Evolutionary conservation across 2,888 invertebrate genomes (phyloP).

Genomic region (Tetanocera ferruginea): DNA sequence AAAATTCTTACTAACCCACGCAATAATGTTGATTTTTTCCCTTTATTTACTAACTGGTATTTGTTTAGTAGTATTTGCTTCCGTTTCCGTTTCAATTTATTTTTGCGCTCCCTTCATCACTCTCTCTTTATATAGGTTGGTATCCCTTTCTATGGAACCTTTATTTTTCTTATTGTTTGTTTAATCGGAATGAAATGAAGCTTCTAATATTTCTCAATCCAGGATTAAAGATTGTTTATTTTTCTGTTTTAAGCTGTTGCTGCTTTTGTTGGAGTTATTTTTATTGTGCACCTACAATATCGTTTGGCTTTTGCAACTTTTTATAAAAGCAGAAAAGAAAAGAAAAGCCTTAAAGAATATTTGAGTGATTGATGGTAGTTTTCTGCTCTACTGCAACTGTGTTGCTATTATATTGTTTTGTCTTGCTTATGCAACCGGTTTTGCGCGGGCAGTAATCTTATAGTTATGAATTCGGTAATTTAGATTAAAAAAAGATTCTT

Average conservation of each 20-base stretch:
- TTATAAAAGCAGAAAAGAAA: too few relatives aligned
- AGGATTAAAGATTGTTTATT: conserved; percentile 33
- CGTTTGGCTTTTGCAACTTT: too few relatives aligned
- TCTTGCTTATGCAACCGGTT: too few relatives aligned
- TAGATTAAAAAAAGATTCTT: too few relatives aligned
- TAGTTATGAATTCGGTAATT: too few relatives aligned
- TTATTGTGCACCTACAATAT: not conserved
- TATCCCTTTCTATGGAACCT: not conserved
- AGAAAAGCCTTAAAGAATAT: too few relatives aligned
- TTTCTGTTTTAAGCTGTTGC: conserved; percentile 7
- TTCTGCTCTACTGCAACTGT: too few relatives aligned
- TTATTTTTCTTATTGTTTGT: not conserved
- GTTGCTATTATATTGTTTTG: too few relatives aligned
- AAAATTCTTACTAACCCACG: not conserved
- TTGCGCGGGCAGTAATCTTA: too few relatives aligned
- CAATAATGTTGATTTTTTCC: conserved; percentile 16
- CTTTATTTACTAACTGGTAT: not conserved
- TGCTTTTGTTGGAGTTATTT: not conserved
- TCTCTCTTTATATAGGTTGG: not conserved
- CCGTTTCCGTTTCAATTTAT: conserved; percentile 23
- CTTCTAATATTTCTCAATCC: conserved; percentile 6
- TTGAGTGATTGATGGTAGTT: too few relatives aligned
- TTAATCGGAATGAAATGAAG: conserved; percentile 2
- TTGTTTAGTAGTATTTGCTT: conserved; percentile 11
- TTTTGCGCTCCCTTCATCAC: not conserved